phyloP scores from a whole-genome alignment of 2,888 invertebrate genomes.

The Emmelina monodactyla region DNA sequence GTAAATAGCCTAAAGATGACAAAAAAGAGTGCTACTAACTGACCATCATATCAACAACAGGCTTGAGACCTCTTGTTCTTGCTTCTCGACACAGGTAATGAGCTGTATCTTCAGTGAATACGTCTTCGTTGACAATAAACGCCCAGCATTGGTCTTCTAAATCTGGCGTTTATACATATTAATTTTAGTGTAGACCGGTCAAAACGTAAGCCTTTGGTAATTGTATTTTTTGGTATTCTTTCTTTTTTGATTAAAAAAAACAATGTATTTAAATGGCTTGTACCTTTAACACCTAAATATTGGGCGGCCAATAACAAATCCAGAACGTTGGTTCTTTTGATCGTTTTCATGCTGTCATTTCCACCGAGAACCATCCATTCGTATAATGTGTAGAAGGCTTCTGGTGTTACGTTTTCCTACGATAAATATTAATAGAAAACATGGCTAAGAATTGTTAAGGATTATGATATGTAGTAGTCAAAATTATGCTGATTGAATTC shows the following conservation, averaged over 20 bases:
- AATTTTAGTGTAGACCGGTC: conserved; percentile 5
- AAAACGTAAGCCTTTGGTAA: no score
- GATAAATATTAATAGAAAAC: no score
- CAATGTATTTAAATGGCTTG: no score
- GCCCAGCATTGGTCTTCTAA: conserved; percentile 80
- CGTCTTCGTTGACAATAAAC: conserved; percentile 72
- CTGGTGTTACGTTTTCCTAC: conserved; percentile 53
- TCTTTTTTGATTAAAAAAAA: no score
- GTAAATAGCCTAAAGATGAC: no score
- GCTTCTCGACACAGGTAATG: conserved; percentile 73
- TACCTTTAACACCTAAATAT: conserved; percentile 74
- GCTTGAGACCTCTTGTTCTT: conserved; percentile 56
- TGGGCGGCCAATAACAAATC: conserved; percentile 77
- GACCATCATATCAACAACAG: conserved; percentile 75
- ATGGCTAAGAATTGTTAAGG: no score
- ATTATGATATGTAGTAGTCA: no score
- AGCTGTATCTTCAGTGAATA: conserved; percentile 79
- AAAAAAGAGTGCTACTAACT: no score
- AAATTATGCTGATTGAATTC: no score
- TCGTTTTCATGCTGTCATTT: conserved; percentile 68
- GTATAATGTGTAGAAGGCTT: conserved; percentile 76
- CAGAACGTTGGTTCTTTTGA: conserved; percentile 74
- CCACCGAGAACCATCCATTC: conserved; percentile 80
- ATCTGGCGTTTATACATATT: conserved; percentile 60
- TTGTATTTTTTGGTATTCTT: no score